Evolutionary conservation across 2,888 invertebrate species (phyloP).

Genomic region (Cheilosia grossa): DNA sequence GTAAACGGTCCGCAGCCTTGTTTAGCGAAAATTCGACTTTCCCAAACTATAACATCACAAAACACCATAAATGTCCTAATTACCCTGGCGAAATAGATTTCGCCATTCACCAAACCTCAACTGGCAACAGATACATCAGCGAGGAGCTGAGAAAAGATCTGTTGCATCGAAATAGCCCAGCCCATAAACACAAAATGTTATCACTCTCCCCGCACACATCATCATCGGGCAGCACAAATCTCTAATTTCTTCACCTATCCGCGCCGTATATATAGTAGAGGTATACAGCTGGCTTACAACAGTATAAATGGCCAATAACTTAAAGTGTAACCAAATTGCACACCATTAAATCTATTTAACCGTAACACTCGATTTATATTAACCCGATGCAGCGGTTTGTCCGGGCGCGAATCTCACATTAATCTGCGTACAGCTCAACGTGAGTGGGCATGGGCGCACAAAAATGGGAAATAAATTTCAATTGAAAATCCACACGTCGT

Average conservation of each 20-base stretch:
- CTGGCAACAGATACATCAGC: background rate
- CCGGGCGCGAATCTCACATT: conserved; percentile 59
- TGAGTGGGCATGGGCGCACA: conserved; percentile 54
- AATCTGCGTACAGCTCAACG: conserved; percentile 46
- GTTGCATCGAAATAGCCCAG: conserved; percentile 40
- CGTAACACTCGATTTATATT: conserved; percentile 73
- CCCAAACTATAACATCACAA: background rate
- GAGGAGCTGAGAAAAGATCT: conserved; percentile 20
- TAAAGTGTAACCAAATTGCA: conserved; percentile 74
- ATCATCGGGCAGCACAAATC: conserved; percentile 34
- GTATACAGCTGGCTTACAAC: background rate
- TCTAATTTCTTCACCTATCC: conserved; percentile 51
- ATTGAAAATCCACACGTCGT: conserved; percentile 61
- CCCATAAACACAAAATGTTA: conserved; percentile 55
- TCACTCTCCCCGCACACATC: conserved; percentile 45
- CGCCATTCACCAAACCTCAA: conserved; percentile 12
- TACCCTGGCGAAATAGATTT: conserved; percentile 27
- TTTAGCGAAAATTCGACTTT: background rate
- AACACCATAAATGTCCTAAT: conserved; percentile 49
- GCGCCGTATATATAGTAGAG: background rate
- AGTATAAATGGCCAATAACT: conserved; percentile 69
- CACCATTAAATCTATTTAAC: conserved; percentile 71
- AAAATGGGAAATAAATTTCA: conserved; percentile 69
- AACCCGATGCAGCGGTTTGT: conserved; percentile 37
- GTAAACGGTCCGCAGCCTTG: background rate